These are phyloP conservation scores for Drosophila quinaria DNA, from an alignment of 2,888 invertebrate genomes.

Conservation along the genomic window DNA sequence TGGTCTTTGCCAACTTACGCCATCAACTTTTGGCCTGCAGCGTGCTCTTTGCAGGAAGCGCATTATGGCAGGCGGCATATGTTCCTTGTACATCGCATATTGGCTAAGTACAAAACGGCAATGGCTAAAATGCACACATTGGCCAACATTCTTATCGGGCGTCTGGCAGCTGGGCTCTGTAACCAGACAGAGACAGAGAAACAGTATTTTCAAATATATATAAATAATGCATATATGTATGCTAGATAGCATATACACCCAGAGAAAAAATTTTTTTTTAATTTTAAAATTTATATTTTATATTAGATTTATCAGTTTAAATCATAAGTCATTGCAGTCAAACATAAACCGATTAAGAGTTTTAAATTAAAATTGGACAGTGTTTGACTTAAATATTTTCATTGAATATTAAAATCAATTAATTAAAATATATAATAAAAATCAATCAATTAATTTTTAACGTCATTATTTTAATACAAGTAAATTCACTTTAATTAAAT, in stretches of 20 bases:
- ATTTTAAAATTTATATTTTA: too few relatives aligned
- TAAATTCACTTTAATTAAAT: too few relatives aligned
- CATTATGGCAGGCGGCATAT: constrained; percentile 71
- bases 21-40: constrained; percentile 70
- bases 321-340: too few relatives aligned
- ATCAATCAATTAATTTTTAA: too few relatives aligned
- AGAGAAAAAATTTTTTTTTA: not conserved
- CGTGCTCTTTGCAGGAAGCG: constrained; percentile 71
- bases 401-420: too few relatives aligned
- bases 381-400: too few relatives aligned
- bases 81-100: constrained; percentile 75
- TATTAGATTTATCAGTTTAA: too few relatives aligned
- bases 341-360: too few relatives aligned
- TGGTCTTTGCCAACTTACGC: constrained; percentile 62
- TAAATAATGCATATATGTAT: not conserved
- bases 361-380: too few relatives aligned
- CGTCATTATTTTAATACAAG: too few relatives aligned
- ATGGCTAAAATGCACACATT: constrained; percentile 70
- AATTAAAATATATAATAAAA: too few relatives aligned
- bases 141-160: constrained; percentile 65
- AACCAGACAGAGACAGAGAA: constrained; percentile 1
- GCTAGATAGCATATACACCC: not conserved
- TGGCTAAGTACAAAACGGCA: constrained; percentile 70
- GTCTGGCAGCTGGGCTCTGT: constrained; percentile 69
- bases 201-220: constrained; percentile 4